A percentile compares a stretch with the other conserved stretches of the same genome.
Conservation (phyloP, 2,797 vertebrate genomes). For the Simalia tracyae region DNA sequence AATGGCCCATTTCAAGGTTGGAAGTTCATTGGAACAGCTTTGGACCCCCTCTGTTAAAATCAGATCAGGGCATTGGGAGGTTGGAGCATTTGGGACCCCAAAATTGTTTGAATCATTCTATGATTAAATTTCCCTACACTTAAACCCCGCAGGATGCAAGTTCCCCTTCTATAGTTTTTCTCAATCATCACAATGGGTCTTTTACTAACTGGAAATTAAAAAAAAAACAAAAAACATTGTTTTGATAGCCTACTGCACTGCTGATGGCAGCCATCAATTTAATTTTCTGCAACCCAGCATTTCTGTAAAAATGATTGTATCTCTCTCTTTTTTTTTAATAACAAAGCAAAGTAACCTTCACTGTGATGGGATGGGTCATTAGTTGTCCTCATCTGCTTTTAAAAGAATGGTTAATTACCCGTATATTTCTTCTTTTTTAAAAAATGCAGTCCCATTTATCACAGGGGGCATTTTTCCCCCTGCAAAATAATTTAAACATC, state of each 20-base stretch:
- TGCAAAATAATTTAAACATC: neutral
- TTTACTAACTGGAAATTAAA: neutral
- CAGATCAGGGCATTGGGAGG: too few species aligned
- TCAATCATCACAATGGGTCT: neutral
- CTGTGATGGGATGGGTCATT: neutral
- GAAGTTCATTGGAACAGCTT: too few species aligned
- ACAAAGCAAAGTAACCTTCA: neutral
- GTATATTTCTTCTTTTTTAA: neutral
- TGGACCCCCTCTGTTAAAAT: too few species aligned
- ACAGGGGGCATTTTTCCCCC: too few species aligned
- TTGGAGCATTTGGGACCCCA: too few species aligned
- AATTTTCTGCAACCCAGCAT: conserved; percentile 23
- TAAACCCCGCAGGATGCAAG: neutral
- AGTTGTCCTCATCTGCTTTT: conserved; percentile 5
- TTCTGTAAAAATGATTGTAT: neutral
- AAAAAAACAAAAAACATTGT: neutral
- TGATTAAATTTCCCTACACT: neutral
- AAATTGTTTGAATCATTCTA: too few species aligned
- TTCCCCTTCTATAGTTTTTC: neutral
- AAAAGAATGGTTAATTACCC: neutral
- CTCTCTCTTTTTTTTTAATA: neutral
- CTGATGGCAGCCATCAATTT: neutral
- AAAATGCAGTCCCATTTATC: neutral
- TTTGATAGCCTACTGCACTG: neutral
- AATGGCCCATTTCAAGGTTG: too few species aligned